Base-by-base conservation (phyloP, 2,888 invertebrate genomes). In the Epinotia ramella region DNA sequence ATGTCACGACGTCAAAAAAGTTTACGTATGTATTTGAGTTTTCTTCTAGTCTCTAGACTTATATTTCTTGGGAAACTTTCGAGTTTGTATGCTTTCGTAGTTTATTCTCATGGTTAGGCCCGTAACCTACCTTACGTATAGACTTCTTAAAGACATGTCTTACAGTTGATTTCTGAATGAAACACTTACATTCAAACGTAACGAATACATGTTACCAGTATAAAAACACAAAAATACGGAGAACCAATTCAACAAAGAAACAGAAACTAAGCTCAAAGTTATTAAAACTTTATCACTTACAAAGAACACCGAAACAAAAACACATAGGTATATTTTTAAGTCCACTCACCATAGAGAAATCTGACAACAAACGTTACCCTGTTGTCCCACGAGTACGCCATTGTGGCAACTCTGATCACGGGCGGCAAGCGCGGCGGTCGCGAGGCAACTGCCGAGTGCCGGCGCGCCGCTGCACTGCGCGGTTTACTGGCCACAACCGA, bases 301-400 rank as follows among this genome's bases (percentile, higher is more conserved):
- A 69, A 20, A 16, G 11, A 53, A 20, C 57, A 40, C 44, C 44
- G 9, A 59, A 49, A 40, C 7, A 13, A n/a, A 24, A 56, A 65
- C 16, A 24, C 20, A 53, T n/a, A n/a, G n/a, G n/a, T n/a, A n/a
- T 66, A 59, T 64, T 13, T 57, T 18, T n/a, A 72, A 68, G 63
- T 73, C 64, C 65, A 95, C 96, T 96, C 92, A 97, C 97, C 97
- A 87, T 97, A 97, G 84, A 97, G 95, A 91, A 96, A 97, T 88
- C 96, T 96, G 82, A 97, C 97, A 87, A 97, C 96, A 90, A 97
- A 97, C 86, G 96, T 96, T 80, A 97, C 97, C 88, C 97, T 95
- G 91, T 96, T 97, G 87, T 97, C 97, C 97, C 97, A 97, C 86
- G 96, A 96, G 92, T 97, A 97, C 76, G 97, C 97, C 97, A 97